Conservation (phyloP, 2,113 vertebrate species). For the pig (Sus scrofa) region T2T-Sscrofa CM000815.6:121725501-121726000, state of each 20-base stretch:
- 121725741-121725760: no score
- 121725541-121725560: no score
- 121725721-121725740: not conserved
- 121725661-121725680: not conserved
- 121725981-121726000: not conserved
- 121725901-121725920: not conserved
- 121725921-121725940: not conserved
- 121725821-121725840: not conserved
- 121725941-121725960: not conserved
- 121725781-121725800: not conserved
- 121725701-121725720: not conserved
- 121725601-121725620: not conserved
- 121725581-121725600: no score
- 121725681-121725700: not conserved
- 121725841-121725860: not conserved
- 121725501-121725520: no score
- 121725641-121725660: not conserved
- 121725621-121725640: not conserved
- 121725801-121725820: not conserved
- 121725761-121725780: no score
- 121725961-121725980: not conserved
- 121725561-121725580: no score
- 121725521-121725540: no score
- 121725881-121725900: not conserved
- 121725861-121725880: not conserved